Conservation (phyloP, 2,888 invertebrate species). For the Orchesellides sinensis region DNA sequence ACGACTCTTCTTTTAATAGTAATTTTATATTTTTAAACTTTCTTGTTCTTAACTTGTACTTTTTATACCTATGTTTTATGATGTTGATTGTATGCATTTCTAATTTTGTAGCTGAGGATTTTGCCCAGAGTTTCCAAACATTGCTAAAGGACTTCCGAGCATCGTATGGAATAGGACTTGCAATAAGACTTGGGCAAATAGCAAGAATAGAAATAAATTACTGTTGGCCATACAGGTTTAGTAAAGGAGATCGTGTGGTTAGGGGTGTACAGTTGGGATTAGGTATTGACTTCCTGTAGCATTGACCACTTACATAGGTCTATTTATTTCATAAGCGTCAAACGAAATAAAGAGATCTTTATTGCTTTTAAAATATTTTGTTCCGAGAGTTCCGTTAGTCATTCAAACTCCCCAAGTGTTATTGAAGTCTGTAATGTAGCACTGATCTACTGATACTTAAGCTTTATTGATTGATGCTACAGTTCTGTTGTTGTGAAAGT, state of each 20-base stretch:
- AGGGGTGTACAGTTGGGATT: constrained; percentile 91
- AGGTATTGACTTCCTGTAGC: constrained; percentile 87
- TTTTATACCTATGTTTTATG: too few relatives aligned
- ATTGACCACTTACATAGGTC: constrained; percentile 9
- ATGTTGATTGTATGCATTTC: neutral
- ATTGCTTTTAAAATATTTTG: constrained; percentile 39
- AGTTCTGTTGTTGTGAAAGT: constrained; percentile 61
- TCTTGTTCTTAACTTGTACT: too few relatives aligned
- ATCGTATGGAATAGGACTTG: constrained; percentile 90
- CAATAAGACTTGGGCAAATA: constrained; percentile 87
- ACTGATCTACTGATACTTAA: constrained; percentile 10
- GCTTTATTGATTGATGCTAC: constrained; percentile 29
- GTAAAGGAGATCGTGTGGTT: constrained; percentile 82
- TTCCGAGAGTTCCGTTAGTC: constrained; percentile 48
- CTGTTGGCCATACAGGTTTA: constrained; percentile 86
- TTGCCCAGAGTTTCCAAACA: constrained; percentile 75
- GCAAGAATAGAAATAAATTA: constrained; percentile 98
- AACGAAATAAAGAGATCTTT: neutral
- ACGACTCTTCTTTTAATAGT: constrained; percentile 76
- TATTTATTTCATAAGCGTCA: constrained; percentile 45
- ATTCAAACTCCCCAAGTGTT: constrained; percentile 22
- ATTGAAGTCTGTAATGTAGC: constrained; percentile 22
- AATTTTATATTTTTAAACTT: too few relatives aligned
- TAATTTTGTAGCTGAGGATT: constrained; percentile 74
- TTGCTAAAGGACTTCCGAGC: constrained; percentile 79